Conservation (phyloP, 37 sponge, comb jelly and placozoan species). For the Cliona cf. orientalis region DNA sequence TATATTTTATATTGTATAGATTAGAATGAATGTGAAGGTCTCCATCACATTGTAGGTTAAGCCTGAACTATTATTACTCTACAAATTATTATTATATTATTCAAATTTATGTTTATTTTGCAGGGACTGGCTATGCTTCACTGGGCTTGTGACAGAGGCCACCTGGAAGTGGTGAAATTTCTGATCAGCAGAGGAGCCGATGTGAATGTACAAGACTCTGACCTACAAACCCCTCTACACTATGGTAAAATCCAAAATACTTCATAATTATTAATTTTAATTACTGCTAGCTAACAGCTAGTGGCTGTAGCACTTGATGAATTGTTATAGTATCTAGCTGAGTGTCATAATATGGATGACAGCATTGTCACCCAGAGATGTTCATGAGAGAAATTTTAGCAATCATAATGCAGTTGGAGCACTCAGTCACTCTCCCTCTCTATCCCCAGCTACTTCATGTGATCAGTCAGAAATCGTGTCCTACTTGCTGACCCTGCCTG, state of each 20-base stretch:
- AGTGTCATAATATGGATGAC: too few species aligned
- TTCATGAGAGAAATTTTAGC: not conserved
- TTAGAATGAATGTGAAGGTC: too few species aligned
- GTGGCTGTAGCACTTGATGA: not conserved
- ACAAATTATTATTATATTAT: too few species aligned
- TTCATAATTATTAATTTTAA: not conserved
- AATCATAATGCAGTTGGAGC: too few species aligned
- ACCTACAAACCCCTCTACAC: slow-evolving; percentile 75
- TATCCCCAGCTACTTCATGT: slow-evolving; percentile 59
- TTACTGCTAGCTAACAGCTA: not conserved
- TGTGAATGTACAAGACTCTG: slow-evolving; percentile 69
- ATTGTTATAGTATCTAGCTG: not conserved
- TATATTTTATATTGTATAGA: not conserved
- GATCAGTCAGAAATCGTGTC: slow-evolving; percentile 42
- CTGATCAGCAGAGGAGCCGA: slow-evolving; percentile 62
- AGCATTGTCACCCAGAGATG: not conserved
- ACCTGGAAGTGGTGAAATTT: slow-evolving; percentile 52
- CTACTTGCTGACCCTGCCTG: slow-evolving; percentile 22
- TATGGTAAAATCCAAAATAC: slow-evolving; percentile 49
- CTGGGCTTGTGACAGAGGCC: slow-evolving; percentile 91
- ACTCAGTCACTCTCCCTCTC: not conserved
- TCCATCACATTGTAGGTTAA: too few species aligned
- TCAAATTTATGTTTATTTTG: not conserved
- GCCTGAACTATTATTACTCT: too few species aligned
- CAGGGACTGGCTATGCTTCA: slow-evolving; percentile 83